Evolutionary conservation across 2,797 vertebrate genomes (phyloP).

Genomic region (Xyrichtys novacula): DNA sequence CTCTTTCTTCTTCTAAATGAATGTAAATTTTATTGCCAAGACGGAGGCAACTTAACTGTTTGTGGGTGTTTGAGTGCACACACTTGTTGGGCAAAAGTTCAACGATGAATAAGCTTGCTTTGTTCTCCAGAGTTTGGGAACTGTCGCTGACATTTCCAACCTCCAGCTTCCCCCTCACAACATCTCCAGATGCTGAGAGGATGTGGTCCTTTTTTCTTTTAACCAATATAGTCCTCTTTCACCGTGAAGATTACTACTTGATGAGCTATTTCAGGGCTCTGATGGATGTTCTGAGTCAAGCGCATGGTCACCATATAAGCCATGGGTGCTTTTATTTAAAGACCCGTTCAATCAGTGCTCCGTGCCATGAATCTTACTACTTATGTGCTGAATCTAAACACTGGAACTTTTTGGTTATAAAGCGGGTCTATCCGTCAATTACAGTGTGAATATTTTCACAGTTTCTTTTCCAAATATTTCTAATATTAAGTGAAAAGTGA

Average conservation of each 20-base stretch:
- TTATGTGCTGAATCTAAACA: too few relatives aligned
- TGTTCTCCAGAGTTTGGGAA: conserved; percentile 74
- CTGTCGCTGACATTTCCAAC: conserved; percentile 72
- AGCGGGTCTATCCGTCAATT: too few relatives aligned
- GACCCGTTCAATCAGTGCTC: conserved; percentile 2
- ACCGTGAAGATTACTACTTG: conserved; percentile 64
- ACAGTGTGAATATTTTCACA: too few relatives aligned
- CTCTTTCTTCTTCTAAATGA: conserved; percentile 25
- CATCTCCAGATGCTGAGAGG: conserved; percentile 79
- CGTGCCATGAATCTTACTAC: background rate
- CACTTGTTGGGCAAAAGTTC: conserved; percentile 72
- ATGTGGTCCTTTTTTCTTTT: conserved; percentile 73
- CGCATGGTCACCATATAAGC: conserved; percentile 27
- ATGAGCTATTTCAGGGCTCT: conserved; percentile 51
- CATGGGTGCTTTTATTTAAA: background rate
- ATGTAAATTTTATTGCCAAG: conserved; percentile 52
- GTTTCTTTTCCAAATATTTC: too few relatives aligned
- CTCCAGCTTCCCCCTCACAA: conserved; percentile 59
- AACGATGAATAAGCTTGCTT: conserved; percentile 73
- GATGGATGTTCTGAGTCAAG: conserved; percentile 49
- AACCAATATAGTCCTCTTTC: conserved; percentile 72
- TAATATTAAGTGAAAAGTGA: too few relatives aligned
- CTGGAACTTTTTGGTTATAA: too few relatives aligned
- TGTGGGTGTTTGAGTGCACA: conserved; percentile 63
- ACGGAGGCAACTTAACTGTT: conserved; percentile 55